phyloP scores from a whole-genome alignment of 2,888 invertebrate species.

The Salticus scenicus region DNA sequence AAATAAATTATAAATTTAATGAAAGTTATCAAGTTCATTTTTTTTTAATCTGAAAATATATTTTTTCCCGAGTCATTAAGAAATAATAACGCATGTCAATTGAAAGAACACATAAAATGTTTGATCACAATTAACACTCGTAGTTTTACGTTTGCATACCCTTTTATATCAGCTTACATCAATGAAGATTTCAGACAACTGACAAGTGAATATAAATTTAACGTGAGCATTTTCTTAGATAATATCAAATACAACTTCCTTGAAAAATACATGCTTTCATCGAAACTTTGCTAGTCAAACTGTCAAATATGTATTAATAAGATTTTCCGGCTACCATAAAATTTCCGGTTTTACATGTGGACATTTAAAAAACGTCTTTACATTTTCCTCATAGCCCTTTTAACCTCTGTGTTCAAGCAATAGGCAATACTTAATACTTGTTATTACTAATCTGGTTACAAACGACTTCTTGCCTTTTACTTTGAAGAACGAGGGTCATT shows the following conservation, averaged over 20 bases:
- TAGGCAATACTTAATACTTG: background rate
- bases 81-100: no score
- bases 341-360: constrained; percentile 9
- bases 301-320: constrained; percentile 35
- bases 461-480: background rate
- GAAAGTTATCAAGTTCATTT: no score
- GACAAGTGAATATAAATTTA: background rate
- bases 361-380: constrained; percentile 8
- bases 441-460: constrained; percentile 10
- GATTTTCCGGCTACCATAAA: constrained; percentile 48
- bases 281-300: constrained; percentile 30
- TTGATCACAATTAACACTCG: no score
- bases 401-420: background rate
- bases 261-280: constrained; percentile 31
- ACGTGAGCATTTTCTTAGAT: background rate
- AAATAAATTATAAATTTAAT: no score
- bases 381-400: constrained; percentile 41
- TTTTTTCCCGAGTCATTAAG: no score
- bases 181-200: background rate
- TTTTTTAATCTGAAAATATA: no score
- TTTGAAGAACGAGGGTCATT: constrained; percentile 8
- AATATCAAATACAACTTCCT: constrained; percentile 34
- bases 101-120: no score
- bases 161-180: background rate
- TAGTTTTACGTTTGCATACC: background rate